phyloP scores from a whole-genome alignment of 2,797 vertebrate species.

The Crotalus adamanteus region DNA sequence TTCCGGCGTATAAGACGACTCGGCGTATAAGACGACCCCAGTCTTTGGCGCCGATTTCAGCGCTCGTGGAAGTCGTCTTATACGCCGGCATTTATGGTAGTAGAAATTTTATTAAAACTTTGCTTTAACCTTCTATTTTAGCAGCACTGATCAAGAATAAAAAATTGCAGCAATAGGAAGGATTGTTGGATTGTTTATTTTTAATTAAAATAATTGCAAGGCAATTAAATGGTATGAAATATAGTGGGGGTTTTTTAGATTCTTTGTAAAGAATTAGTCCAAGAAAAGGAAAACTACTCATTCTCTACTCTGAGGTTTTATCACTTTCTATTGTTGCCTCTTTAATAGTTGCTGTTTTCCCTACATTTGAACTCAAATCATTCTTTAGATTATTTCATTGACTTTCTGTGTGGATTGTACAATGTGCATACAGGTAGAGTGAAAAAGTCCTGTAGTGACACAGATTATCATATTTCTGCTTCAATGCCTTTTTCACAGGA shows the following conservation, averaged over 20 bases:
- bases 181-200: background rate
- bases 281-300: background rate
- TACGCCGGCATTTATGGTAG: background rate
- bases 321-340: background rate
- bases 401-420: constrained; percentile 16
- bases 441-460: background rate
- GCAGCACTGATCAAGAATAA: background rate
- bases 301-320: background rate
- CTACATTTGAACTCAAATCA: background rate
- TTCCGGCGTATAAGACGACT: too few relatives aligned
- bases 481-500: background rate
- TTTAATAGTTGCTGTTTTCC: constrained; percentile 3
- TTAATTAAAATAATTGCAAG: background rate
- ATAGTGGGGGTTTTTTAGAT: background rate
- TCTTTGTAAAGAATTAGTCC: background rate
- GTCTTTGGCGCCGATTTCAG: too few relatives aligned
- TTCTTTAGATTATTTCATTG: constrained; percentile 1
- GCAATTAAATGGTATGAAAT: background rate
- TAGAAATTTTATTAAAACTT: background rate
- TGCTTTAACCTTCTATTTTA: background rate
- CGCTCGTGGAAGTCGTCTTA: too few relatives aligned
- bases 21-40: too few relatives aligned
- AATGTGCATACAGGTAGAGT: background rate
- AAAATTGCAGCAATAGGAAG: background rate
- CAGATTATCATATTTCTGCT: background rate